A percentile compares a stretch with the other conserved stretches of the same genome.
These are phyloP conservation scores for Mormoops blainvillei DNA, from an alignment of 2,113 vertebrate genomes.

Conservation along the genomic window DNA sequence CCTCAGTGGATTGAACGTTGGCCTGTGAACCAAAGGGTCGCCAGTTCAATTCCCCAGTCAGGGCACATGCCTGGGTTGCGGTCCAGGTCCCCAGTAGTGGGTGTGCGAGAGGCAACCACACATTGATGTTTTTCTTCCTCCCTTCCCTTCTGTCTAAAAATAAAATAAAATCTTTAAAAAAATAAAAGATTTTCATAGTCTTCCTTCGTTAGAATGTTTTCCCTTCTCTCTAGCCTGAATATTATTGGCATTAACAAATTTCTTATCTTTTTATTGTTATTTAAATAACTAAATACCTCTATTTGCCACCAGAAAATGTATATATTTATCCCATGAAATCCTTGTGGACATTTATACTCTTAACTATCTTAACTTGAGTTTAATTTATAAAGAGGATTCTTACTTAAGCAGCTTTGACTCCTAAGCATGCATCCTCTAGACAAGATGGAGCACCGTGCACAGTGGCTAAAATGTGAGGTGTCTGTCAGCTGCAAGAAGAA, in stretches of 20 bases:
- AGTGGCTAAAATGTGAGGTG: constrained; percentile 2
- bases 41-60: too few relatives aligned
- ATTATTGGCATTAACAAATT: neutral
- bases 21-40: too few relatives aligned
- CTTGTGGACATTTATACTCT: neutral
- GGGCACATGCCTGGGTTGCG: too few relatives aligned
- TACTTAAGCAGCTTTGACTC: constrained; percentile 22
- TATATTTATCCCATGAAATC: constrained; percentile 9
- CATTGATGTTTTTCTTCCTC: too few relatives aligned
- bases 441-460: neutral
- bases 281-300: constrained; percentile 2
- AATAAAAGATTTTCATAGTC: too few relatives aligned
- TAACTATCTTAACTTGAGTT: constrained; percentile 2
- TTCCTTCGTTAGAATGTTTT: neutral
- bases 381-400: constrained; percentile 36
- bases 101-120: too few relatives aligned
- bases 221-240: neutral
- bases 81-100: too few relatives aligned
- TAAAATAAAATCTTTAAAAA: too few relatives aligned
- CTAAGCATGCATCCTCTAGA: neutral
- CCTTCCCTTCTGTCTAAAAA: too few relatives aligned
- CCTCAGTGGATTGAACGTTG: too few relatives aligned
- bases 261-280: constrained; percentile 6
- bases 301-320: constrained; percentile 38
- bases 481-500: neutral